Conservation (phyloP, 2,888 invertebrate species). For the Volucella inanis region DNA sequence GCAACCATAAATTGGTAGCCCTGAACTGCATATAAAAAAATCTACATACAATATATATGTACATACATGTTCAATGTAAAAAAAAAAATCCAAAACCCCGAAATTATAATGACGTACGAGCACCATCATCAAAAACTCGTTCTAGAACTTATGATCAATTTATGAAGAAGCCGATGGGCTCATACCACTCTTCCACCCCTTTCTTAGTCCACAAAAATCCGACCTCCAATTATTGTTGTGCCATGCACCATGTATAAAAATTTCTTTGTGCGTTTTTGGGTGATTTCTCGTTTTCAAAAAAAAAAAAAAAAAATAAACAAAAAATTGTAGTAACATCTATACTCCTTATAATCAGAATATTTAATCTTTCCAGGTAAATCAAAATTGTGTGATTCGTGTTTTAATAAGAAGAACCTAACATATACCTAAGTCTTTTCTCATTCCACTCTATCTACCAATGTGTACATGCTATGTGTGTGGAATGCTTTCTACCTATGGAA, state of each 20-base stretch:
- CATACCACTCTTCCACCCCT: not conserved
- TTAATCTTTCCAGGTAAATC: constrained; percentile 59
- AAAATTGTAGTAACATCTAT: too few species aligned
- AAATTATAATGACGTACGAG: constrained; percentile 34
- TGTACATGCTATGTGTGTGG: not conserved
- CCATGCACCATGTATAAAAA: constrained; percentile 12
- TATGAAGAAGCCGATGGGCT: constrained; percentile 22
- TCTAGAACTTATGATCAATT: constrained; percentile 37
- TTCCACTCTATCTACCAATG: not conserved
- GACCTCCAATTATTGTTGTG: constrained; percentile 44
- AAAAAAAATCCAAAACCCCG: constrained; percentile 15
- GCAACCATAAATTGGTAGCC: too few species aligned
- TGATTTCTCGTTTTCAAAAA: constrained; percentile 40
- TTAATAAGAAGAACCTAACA: constrained; percentile 32
- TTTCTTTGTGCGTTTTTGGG: constrained; percentile 19
- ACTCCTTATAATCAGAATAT: constrained; percentile 14
- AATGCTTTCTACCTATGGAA: not conserved
- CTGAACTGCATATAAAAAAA: too few species aligned
- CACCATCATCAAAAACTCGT: constrained; percentile 43
- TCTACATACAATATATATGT: too few species aligned
- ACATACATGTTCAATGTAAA: constrained; percentile 5
- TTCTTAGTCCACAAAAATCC: not conserved
- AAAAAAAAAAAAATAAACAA: not conserved
- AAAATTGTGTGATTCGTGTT: constrained; percentile 55
- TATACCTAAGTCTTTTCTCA: constrained; percentile 3